Conservation (phyloP, 2,113 vertebrate species). For the Brachypteracias leptosomus region DNA sequence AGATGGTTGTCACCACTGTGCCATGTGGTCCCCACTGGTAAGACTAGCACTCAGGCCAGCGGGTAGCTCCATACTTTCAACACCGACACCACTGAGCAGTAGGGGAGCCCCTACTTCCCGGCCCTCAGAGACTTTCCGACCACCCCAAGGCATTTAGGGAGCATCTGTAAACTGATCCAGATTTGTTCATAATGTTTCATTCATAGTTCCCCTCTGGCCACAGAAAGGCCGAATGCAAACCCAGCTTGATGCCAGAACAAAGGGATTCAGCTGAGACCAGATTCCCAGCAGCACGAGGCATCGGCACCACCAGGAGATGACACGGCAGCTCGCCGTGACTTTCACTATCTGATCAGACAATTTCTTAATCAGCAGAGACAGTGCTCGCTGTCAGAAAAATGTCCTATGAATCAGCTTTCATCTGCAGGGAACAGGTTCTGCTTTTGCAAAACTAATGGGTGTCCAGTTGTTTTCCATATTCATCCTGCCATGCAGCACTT, state of each 20-base stretch:
- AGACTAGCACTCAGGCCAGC: background rate
- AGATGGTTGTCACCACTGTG: accelerated
- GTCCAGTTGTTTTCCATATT: conserved; percentile 17
- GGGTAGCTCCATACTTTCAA: background rate
- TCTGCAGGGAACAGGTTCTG: conserved; percentile 26
- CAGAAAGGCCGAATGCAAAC: background rate
- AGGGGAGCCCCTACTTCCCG: background rate
- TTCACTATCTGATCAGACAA: conserved; percentile 51
- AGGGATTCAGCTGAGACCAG: background rate
- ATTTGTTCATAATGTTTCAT: background rate
- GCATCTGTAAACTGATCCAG: background rate
- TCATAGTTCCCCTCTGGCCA: background rate
- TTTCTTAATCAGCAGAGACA: conserved; percentile 52
- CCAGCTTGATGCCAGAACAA: conserved; percentile 32
- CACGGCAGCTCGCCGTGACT: background rate
- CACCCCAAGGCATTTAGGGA: background rate
- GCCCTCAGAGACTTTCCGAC: background rate
- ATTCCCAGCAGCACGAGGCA: background rate
- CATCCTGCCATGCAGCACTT: background rate
- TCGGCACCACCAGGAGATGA: background rate
- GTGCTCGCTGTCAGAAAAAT: background rate
- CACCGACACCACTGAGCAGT: background rate
- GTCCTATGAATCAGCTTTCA: conserved; percentile 19
- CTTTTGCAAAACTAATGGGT: conserved; percentile 14
- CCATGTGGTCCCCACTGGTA: background rate